A percentile compares a stretch with the other conserved stretches of the same genome.
These are phyloP conservation scores for Subacronicta megacephala DNA, from an alignment of 2,888 invertebrate genomes.

Conservation along the genomic window DNA sequence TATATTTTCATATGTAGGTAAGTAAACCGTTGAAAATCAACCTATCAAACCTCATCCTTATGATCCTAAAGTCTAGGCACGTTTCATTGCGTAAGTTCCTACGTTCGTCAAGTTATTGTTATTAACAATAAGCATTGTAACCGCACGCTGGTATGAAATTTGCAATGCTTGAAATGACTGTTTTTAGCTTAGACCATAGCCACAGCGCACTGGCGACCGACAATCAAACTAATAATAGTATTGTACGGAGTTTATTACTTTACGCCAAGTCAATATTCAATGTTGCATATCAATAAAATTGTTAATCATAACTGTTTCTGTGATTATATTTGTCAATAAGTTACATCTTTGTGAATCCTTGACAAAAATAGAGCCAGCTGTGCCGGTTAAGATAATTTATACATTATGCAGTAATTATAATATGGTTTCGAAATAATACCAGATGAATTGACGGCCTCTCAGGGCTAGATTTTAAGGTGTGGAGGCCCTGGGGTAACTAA, in stretches of 20 bases:
- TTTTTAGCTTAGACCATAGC: conserved; percentile 47
- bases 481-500: too few species aligned
- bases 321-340: conserved; percentile 1
- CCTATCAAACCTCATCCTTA: conserved; percentile 33
- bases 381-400: too few species aligned
- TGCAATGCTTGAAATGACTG: conserved; percentile 57
- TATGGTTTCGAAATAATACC: too few species aligned
- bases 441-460: too few species aligned
- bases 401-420: too few species aligned
- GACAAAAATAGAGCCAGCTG: background rate
- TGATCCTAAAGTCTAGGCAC: conserved; percentile 43
- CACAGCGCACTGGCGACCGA: conserved; percentile 17
- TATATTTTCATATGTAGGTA: conserved; percentile 15
- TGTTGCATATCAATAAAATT: conserved; percentile 18
- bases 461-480: too few species aligned
- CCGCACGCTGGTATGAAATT: conserved; percentile 53
- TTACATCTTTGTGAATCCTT: conserved; percentile 6
- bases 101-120: conserved; percentile 57
- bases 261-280: conserved; percentile 16
- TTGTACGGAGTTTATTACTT: conserved; percentile 40
- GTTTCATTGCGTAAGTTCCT: conserved; percentile 46
- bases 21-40: conserved; percentile 35
- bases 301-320: conserved; percentile 14
- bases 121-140: conserved; percentile 65
- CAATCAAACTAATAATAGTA: conserved; percentile 48